Percentiles rank a stretch among this genome's conserved stretches.
These are phyloP conservation scores for Drosophila tani DNA, from an alignment of 1,140 invertebrate species.

Conservation along the genomic window DNA sequence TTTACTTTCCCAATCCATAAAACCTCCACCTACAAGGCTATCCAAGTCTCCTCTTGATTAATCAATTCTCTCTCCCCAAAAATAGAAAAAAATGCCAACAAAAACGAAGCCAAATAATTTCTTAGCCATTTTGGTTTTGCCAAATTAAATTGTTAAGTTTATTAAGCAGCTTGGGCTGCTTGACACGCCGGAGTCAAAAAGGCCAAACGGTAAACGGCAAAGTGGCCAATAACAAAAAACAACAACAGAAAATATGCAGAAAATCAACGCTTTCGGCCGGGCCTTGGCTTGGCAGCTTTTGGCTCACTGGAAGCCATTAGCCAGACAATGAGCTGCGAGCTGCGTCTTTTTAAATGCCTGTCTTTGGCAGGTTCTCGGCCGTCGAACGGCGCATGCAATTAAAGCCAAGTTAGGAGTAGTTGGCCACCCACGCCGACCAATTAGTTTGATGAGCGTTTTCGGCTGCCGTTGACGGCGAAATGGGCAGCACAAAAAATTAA, in stretches of 20 bases:
- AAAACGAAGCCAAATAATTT: conserved; percentile 24
- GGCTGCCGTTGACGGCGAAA: conserved; percentile 23
- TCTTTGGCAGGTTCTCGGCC: conserved; percentile 26
- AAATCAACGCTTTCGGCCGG: conserved; percentile 30
- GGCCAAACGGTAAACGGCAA: conserved; percentile 43
- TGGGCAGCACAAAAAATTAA: conserved; percentile 39
- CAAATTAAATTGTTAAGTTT: conserved; percentile 72
- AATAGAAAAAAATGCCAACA: background rate
- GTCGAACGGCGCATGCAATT: conserved; percentile 41
- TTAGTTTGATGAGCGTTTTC: conserved; percentile 54
- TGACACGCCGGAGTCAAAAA: conserved; percentile 30
- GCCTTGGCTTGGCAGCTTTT: conserved; percentile 15
- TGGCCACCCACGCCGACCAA: conserved; percentile 56
- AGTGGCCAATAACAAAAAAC: conserved; percentile 3
- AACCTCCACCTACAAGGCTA: too few species aligned
- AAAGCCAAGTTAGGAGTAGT: conserved; percentile 28
- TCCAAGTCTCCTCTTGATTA: background rate
- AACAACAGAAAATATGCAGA: conserved; percentile 3
- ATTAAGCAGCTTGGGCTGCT: conserved; percentile 48
- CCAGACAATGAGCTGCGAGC: conserved; percentile 52
- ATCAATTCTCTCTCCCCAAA: conserved; percentile 5
- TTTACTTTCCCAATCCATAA: background rate
- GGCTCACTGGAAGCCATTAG: conserved; percentile 35
- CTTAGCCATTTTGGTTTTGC: conserved; percentile 25
- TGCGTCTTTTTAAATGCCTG: conserved; percentile 47